Evolutionary conservation across 23 tunicate genomes (phyloP), one percentile per base, ranked within the genome.

Genomic region (Botrylloides violaceus): DNA sequence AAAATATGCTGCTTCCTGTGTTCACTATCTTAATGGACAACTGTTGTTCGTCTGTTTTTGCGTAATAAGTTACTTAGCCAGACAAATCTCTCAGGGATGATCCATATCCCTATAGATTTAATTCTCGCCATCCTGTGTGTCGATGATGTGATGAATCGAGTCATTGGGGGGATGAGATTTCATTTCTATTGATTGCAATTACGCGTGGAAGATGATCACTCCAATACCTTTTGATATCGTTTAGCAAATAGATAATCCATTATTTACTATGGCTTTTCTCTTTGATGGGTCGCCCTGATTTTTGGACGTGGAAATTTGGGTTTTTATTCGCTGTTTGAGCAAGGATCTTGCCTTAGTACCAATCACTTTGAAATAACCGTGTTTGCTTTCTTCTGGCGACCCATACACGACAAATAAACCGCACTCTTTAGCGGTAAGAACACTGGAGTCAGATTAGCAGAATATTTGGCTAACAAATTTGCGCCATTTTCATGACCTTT

Each of bases 341-440:
- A 43, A 43, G 53, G 53, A 43, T 43, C 53, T 43, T 43, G 53
- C 53, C 53, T 43, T 43, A 43, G 53, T 43, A 43, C 53, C 53
- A 43, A 43, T 43, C 53, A 15, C 53, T 43, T 43, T 43, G 53
- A 43, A 43, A 43, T 43, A 43, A 15, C 53, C 53, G 53, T 43
- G 53, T 43, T 43, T 43, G 53, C 53, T 43, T 43, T 43, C 53
- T 43, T 43, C 53, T 43, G 53, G 53, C 53, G 53, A 15, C 53
- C 53, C 53, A 15, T 43, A 43, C 53, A 43, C 53, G 53, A 43
- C 53, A 7, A 43, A 43, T 15, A 43, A 43, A 43, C 53, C 12
- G 15, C 12, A 9, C 9, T 15, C 15, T 43, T 15, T 15, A 9
- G 53, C 53, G 53, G 53, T 43, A 43, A 43, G 53, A 43, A 43